Base-by-base conservation (phyloP, 2,888 invertebrate species). In the Caradrina clavipalpis region DNA sequence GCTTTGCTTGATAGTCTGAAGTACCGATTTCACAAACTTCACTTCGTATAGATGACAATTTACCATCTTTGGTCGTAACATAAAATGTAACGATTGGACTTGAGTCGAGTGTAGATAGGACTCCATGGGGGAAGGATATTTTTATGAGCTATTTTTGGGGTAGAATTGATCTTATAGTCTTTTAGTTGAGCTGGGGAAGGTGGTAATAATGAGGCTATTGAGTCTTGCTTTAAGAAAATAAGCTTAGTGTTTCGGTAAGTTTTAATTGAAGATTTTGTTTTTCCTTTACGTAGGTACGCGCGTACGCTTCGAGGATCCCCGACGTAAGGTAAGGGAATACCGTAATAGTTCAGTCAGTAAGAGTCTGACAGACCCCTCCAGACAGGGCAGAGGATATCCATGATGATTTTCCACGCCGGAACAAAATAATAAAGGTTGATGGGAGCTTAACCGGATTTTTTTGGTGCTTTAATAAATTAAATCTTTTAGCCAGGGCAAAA, bases 1-100 rank as follows among this genome's bases (percentile, higher is more conserved):
- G 71, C 82, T 79, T 82, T 76, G 39, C 26, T 82, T 76, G 76
- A 82, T 81, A 73, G 72, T 61, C 71, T 69, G n/a, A 74, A 77
- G 66, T 22, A 72, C 69, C 80, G 31, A 76, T 82, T 74, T 64
- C 13, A 57, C 63, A 54, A 78, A 83, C 62, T 83, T 74, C 10
- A 67, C 80, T 59, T 55, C 72, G 57, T 80, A 84, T 91, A 91
- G 89, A 91, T 93, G 94, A 91, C 93, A 93, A 94, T 94, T 94
- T 91, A 85, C 88, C 91, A 90, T 94, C 91, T 90, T 88, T 68
- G 77, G 89, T 87, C 85, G 86, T 95, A 89, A 90, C 94, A 92
- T 95, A 93, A 95, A 95, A 95, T 88, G 88, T 91, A 88, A 95
- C 84, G 94, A 84, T 73, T 31, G 63, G 82, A 85, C 81, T 87